These are phyloP conservation scores for Lathronympha strigana DNA, from an alignment of 2,888 invertebrate species.

Conservation along the genomic window DNA sequence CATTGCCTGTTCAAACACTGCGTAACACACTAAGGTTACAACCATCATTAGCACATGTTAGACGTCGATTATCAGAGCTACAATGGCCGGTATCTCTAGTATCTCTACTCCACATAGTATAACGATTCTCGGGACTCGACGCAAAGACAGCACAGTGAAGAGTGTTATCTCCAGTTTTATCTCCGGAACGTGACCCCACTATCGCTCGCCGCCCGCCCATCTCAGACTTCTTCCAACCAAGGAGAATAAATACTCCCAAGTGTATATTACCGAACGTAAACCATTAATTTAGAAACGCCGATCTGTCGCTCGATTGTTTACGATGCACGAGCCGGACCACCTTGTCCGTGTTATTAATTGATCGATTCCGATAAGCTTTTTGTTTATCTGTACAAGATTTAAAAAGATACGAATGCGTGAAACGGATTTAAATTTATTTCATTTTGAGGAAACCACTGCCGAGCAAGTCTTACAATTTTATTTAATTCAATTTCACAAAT, in stretches of 20 bases:
- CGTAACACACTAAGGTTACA: conserved; percentile 9
- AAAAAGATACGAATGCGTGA: conserved; percentile 52
- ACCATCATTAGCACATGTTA: conserved; percentile 37
- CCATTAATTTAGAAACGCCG: conserved; percentile 77
- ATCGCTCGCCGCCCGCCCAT: conserved; percentile 77
- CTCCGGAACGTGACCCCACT: conserved; percentile 79
- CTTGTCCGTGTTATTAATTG: conserved; percentile 78
- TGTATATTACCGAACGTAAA: conserved; percentile 56
- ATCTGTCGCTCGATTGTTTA: conserved; percentile 75
- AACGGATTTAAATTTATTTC: conserved; percentile 3
- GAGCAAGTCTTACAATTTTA: too few relatives aligned
- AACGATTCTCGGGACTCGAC: conserved; percentile 46
- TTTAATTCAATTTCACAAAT: background rate
- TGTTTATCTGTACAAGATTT: conserved; percentile 58
- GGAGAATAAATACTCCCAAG: conserved; percentile 63
- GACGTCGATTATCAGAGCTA: conserved; percentile 32
- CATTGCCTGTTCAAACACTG: background rate
- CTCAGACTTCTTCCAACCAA: conserved; percentile 60
- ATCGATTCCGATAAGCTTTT: conserved; percentile 59
- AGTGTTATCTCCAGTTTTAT: conserved; percentile 74
- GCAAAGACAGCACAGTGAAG: conserved; percentile 73
- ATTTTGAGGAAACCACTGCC: background rate
- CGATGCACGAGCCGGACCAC: conserved; percentile 67
- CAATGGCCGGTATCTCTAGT: conserved; percentile 23
- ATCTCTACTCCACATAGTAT: conserved; percentile 24